Base-by-base conservation (phyloP, 1,140 invertebrate species). In the Microplitis demolitor region DNA sequence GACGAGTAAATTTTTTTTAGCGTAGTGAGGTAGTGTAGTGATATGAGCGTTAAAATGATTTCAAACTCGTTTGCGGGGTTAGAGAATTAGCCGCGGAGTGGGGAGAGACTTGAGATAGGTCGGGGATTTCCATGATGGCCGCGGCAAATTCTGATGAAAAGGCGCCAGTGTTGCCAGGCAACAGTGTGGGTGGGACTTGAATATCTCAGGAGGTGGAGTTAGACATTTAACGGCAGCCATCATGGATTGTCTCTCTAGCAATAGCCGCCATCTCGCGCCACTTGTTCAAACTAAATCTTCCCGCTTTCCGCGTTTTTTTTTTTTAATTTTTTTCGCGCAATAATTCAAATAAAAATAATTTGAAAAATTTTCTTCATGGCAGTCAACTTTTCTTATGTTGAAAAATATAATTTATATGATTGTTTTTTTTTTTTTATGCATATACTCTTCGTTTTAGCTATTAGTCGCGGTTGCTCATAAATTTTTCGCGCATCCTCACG, bases 111-210 rank as follows among this genome's bases (percentile, higher is more conserved):
- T 83, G 80, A 78, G 83, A 83, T 78, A 85, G 82, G 83, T 85
- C 82, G 74, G 35, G 73, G 64, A 45, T 45, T 45, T 58, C 24
- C 78, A 85, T 84, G 76, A 87, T 86, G 85, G 85, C 82, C 39
- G 39, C 39, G 11, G 11, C 39, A 45, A 45, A 11, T 45, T 3
- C 5, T 11, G 39, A 45, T 9, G 39, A 45, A 45, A 45, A 8
- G 39, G 39, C 76, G 83, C 73, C 69, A 35, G 31, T 58, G 14
- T 11, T n/a, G 37, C 8, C 11, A 4, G 80, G 79, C 67, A 74
- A 86, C 84, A 16, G 66, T 61, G 69, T 62, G 71, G 84, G 83
- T 80, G 84, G 81, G 75, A 69, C 77, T 66, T 11, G 8, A 67
- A 16, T n/a, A 34, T 69, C 11, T 34, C n/a, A 68, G 60, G 78